Conservation (phyloP, 2,888 invertebrate genomes). For the Apeira syringaria region DNA sequence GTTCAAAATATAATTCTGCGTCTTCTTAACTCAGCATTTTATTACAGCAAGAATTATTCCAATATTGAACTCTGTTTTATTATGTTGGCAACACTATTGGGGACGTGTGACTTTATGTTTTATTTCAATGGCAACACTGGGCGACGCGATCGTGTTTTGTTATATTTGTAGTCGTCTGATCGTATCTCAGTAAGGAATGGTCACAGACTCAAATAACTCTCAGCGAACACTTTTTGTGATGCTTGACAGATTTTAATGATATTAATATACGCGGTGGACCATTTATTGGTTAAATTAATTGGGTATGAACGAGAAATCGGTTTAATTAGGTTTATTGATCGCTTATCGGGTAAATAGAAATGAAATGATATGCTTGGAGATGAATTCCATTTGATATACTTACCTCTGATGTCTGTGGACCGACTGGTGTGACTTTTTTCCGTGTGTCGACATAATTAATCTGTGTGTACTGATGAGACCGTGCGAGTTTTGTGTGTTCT, state of each 20-base stretch:
- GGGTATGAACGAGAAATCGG: constrained; percentile 15
- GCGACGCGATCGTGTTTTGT: constrained; percentile 13
- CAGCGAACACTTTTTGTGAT: constrained; percentile 17
- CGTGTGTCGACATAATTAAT: too few species aligned
- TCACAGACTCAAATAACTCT: constrained; percentile 14
- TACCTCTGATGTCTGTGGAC: too few species aligned
- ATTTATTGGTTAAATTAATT: constrained; percentile 22
- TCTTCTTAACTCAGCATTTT: too few species aligned
- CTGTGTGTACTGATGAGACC: too few species aligned
- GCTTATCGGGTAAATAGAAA: constrained; percentile 13
- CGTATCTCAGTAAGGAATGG: constrained; percentile 19
- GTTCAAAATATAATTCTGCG: too few species aligned
- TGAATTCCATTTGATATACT: constrained; percentile 1
- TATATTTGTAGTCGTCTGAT: constrained; percentile 16
- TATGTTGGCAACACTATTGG: not conserved
- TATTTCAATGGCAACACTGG: constrained; percentile 4
- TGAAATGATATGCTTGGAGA: constrained; percentile 1
- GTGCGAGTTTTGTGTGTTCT: too few species aligned
- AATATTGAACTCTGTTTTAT: not conserved
- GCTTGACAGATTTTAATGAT: constrained; percentile 22
- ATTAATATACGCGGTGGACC: constrained; percentile 14
- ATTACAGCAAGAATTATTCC: too few species aligned
- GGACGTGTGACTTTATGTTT: too few species aligned
- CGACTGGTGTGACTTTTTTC: too few species aligned
- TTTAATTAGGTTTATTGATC: constrained; percentile 21